Evolutionary conservation across 2,888 invertebrate genomes (phyloP).

Genomic region (Apomyelois bistriatella): DNA sequence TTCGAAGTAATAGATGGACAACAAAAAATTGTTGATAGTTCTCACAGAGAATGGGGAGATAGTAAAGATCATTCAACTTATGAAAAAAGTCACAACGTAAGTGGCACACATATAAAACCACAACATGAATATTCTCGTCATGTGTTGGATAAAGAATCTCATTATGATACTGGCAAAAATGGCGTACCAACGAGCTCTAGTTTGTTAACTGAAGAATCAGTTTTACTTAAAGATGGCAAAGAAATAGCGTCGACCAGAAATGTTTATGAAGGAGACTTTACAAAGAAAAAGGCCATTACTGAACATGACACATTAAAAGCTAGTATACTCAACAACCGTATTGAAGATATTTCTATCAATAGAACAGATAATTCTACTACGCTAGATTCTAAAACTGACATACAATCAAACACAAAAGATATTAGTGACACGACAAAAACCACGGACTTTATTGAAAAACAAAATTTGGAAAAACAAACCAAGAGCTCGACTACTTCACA

Average conservation of each 20-base stretch:
- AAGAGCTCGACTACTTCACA: constrained; percentile 59
- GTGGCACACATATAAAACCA: constrained; percentile 77
- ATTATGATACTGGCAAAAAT: constrained; percentile 79
- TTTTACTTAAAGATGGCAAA: constrained; percentile 64
- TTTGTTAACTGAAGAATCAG: constrained; percentile 62
- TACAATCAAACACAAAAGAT: constrained; percentile 41
- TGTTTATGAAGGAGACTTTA: constrained; percentile 68
- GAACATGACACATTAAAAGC: constrained; percentile 48
- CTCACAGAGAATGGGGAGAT: constrained; percentile 80
- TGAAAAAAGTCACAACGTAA: constrained; percentile 76
- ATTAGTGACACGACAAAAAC: constrained; percentile 50
- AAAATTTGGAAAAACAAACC: constrained; percentile 71
- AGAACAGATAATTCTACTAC: constrained; percentile 41
- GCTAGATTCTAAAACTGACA: constrained; percentile 44
- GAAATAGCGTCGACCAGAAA: constrained; percentile 67
- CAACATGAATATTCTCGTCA: constrained; percentile 79
- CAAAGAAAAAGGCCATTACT: constrained; percentile 63
- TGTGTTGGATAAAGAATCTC: constrained; percentile 75
- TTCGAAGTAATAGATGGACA: constrained; percentile 83
- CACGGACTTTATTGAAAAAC: constrained; percentile 65
- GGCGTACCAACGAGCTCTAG: constrained; percentile 71
- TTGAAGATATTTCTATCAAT: constrained; percentile 40
- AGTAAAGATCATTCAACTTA: constrained; percentile 70
- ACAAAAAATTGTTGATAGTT: constrained; percentile 79
- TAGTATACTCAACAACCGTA: constrained; percentile 45